These are phyloP conservation scores for Urocyon cinereoargenteus DNA, from an alignment of 2,797 vertebrate species.

Conservation along the genomic window DNA sequence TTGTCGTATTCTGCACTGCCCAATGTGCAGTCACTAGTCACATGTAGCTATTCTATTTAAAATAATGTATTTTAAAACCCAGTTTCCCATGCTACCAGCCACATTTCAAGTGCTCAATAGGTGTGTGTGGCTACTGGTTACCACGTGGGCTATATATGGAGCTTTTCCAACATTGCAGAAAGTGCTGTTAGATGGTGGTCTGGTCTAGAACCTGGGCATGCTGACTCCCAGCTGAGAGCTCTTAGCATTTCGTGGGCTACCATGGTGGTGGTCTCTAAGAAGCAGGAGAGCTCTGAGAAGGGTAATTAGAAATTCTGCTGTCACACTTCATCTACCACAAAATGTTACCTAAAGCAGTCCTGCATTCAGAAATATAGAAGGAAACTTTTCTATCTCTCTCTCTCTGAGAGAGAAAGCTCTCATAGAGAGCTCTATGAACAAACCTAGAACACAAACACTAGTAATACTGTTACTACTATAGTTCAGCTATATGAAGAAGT, in stretches of 20 bases:
- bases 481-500: not conserved
- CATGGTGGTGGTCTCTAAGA: not conserved
- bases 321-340: not conserved
- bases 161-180: not conserved
- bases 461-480: not conserved
- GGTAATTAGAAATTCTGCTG: not conserved
- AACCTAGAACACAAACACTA: not conserved
- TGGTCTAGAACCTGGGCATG: not conserved
- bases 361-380: not conserved
- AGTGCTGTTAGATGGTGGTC: not conserved
- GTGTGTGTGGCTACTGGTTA: not conserved
- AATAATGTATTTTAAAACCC: not conserved
- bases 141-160: fast-evolving
- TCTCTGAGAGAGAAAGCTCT: too few relatives aligned
- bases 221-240: not conserved
- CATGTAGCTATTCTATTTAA: not conserved
- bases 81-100: not conserved
- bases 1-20: not conserved
- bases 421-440: too few relatives aligned
- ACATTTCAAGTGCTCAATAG: not conserved
- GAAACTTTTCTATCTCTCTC: not conserved
- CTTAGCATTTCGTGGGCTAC: not conserved
- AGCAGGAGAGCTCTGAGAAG: not conserved
- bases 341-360: not conserved
- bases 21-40: not conserved